phyloP scores from a whole-genome alignment of 2,888 invertebrate genomes.

The Holacanthella duospinosa region DNA sequence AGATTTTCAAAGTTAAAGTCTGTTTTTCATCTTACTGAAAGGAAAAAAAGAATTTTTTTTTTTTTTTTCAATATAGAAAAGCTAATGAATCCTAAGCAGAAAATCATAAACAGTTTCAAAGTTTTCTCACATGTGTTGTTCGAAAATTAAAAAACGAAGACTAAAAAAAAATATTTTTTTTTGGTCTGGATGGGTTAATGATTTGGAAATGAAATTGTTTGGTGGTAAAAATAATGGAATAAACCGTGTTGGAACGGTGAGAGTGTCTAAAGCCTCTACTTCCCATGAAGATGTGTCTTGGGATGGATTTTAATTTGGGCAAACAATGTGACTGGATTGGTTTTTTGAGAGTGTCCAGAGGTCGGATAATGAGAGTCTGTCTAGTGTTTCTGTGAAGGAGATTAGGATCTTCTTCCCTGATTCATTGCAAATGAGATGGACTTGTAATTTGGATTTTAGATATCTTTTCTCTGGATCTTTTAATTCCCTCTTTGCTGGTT shows the following conservation, averaged over 20 bases:
- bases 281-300: neutral
- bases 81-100: too few relatives aligned
- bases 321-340: neutral
- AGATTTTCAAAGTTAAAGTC: too few relatives aligned
- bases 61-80: too few relatives aligned
- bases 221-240: too few relatives aligned
- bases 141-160: neutral
- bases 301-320: neutral
- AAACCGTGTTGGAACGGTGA: too few relatives aligned
- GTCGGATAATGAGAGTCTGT: neutral
- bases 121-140: neutral
- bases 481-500: neutral
- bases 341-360: conserved; percentile 1
- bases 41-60: too few relatives aligned
- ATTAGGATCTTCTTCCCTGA: neutral
- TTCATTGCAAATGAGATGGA: conserved; percentile 4
- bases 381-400: neutral
- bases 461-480: neutral
- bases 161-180: neutral
- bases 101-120: neutral
- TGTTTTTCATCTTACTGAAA: too few relatives aligned
- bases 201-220: too few relatives aligned
- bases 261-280: neutral
- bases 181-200: too few relatives aligned
- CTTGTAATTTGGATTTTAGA: too few relatives aligned